phyloP scores from a whole-genome alignment of 2,797 vertebrate species.

The Schizopygopsis malacanthus region DNA sequence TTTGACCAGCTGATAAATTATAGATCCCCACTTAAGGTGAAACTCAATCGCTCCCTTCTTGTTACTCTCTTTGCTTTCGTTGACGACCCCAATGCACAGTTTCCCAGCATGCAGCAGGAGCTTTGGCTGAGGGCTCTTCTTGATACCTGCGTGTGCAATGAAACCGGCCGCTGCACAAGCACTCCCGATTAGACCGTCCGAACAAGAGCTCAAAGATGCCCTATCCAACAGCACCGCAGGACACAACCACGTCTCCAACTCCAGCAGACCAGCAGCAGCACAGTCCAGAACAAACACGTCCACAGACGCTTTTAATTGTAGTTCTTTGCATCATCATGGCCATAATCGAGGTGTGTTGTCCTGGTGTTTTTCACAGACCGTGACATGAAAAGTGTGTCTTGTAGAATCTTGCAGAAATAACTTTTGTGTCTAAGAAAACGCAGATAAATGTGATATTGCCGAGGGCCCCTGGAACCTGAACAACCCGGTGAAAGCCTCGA shows the following conservation, averaged over 20 bases:
- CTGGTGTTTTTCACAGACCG: slow-evolving; percentile 4
- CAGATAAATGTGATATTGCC: slow-evolving; percentile 50
- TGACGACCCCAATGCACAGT: slow-evolving; percentile 52
- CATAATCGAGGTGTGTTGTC: slow-evolving; percentile 66
- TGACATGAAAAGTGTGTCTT: slow-evolving; percentile 21
- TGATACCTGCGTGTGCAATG: slow-evolving; percentile 60
- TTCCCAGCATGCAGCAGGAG: slow-evolving; percentile 70
- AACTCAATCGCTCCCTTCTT: slow-evolving; percentile 62
- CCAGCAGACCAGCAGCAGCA: slow-evolving; percentile 36
- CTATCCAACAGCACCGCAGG: slow-evolving; percentile 51
- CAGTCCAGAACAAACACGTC: slow-evolving; percentile 52
- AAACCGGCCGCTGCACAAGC: slow-evolving; percentile 53
- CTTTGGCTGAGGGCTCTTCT: slow-evolving; percentile 64
- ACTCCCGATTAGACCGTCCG: slow-evolving; percentile 27
- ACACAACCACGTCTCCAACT: slow-evolving; percentile 34
- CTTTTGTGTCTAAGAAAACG: slow-evolving; percentile 65
- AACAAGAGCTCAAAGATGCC: slow-evolving; percentile 32
- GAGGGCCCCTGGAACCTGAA: slow-evolving; percentile 57
- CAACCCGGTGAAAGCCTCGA: slow-evolving; percentile 66
- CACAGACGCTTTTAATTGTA: slow-evolving; percentile 47
- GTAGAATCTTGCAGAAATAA: slow-evolving; percentile 32
- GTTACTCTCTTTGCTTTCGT: slow-evolving; percentile 59
- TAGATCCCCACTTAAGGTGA: slow-evolving; percentile 62
- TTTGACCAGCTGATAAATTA: slow-evolving; percentile 61
- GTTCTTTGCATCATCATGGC: slow-evolving; percentile 52